phyloP scores from a whole-genome alignment of 2,113 vertebrate species.

The Ellobius talpinus region DNA sequence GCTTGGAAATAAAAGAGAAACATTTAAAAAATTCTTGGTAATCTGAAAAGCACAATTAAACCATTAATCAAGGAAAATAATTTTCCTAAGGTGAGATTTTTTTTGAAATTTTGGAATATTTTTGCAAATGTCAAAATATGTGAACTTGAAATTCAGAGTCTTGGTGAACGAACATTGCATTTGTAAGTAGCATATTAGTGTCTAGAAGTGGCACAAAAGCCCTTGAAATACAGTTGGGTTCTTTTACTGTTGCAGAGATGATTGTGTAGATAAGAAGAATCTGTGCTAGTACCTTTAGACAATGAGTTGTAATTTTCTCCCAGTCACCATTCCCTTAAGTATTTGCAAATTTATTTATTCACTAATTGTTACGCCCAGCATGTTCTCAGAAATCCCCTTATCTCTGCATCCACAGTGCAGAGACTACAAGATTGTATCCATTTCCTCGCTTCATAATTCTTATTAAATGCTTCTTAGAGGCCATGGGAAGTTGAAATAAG shows the following conservation, averaged over 20 bases:
- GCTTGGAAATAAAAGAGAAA: background rate
- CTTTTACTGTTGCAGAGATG: background rate
- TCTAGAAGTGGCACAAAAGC: background rate
- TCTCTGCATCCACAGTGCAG: background rate
- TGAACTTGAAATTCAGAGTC: background rate
- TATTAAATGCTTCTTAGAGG: background rate
- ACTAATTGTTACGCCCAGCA: background rate
- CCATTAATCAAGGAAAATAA: background rate
- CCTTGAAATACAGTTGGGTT: background rate
- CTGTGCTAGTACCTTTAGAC: background rate
- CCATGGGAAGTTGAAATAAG: background rate
- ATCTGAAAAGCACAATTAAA: background rate
- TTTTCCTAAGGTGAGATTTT: constrained; percentile 7
- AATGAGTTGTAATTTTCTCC: background rate
- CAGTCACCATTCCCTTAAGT: background rate
- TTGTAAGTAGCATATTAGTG: background rate
- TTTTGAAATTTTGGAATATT: constrained; percentile 11
- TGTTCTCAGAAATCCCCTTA: background rate
- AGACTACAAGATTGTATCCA: background rate
- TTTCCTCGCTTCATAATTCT: background rate
- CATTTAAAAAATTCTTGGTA: background rate
- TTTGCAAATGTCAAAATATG: background rate
- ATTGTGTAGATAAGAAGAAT: background rate
- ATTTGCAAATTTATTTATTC: background rate
- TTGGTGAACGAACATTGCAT: background rate